A percentile compares a stretch with the other conserved stretches of the same genome.
These are phyloP conservation scores for Danionella dracula DNA, from an alignment of 2,797 vertebrate species.

Conservation along the genomic window DNA sequence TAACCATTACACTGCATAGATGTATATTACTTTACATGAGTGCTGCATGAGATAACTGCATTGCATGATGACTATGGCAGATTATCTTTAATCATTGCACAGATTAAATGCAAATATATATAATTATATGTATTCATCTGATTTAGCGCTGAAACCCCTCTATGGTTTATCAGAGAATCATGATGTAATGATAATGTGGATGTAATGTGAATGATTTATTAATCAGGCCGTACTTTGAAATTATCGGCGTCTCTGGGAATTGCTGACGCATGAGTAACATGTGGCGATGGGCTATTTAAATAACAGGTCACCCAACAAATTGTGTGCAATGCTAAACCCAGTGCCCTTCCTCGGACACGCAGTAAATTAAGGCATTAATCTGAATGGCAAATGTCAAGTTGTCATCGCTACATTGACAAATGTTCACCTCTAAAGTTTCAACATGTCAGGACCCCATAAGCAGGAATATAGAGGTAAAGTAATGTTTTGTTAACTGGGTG, in stretches of 20 bases:
- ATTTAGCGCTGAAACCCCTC: not conserved
- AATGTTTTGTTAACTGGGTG: too few relatives aligned
- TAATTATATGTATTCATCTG: too few relatives aligned
- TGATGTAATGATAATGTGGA: constrained; percentile 40
- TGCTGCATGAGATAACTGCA: not conserved
- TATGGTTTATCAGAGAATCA: not conserved
- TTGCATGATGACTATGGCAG: not conserved
- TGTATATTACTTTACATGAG: not conserved
- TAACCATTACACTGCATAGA: not conserved
- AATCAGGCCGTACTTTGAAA: constrained; percentile 13
- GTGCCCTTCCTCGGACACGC: constrained; percentile 29
- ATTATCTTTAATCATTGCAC: not conserved
- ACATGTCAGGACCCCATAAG: not conserved
- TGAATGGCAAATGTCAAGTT: not conserved
- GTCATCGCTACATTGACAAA: not conserved
- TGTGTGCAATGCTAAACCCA: constrained; percentile 19
- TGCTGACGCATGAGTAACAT: constrained; percentile 10
- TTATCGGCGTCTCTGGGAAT: constrained; percentile 38
- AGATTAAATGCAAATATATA: not conserved
- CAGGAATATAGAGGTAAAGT: not conserved
- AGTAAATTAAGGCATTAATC: not conserved
- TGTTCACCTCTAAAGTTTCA: not conserved
- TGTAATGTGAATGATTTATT: not conserved
- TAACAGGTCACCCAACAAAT: constrained; percentile 43
- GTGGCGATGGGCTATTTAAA: constrained; percentile 39